Conservation (phyloP, 37 sponge, comb jelly and placozoan species). For the Crambe crambe region DNA sequence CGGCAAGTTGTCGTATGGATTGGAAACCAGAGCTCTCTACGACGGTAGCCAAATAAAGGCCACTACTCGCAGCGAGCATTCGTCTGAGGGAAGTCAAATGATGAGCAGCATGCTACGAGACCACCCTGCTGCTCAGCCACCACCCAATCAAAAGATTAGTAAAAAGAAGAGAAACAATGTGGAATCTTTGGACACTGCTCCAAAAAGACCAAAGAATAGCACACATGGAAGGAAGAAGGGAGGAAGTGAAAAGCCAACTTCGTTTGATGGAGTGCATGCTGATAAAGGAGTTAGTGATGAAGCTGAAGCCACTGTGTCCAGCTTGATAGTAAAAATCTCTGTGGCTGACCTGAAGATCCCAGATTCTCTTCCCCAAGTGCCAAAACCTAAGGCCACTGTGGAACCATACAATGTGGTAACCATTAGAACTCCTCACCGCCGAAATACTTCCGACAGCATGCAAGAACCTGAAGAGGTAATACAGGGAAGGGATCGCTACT, state of each 20-base stretch:
- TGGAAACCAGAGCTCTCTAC: neutral
- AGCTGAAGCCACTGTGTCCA: neutral
- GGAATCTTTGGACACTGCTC: neutral
- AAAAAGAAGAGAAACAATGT: neutral
- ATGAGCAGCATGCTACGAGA: neutral
- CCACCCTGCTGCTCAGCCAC: neutral
- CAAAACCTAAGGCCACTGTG: slow-evolving; percentile 53
- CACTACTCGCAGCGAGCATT: neutral
- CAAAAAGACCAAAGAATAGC: no score
- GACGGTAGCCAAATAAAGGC: neutral
- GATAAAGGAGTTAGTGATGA: neutral
- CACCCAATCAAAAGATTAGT: neutral
- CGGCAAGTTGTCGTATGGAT: neutral
- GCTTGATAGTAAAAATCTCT: neutral
- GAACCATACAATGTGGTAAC: slow-evolving; percentile 19
- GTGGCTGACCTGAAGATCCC: neutral
- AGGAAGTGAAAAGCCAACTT: neutral
- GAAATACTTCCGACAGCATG: slow-evolving; percentile 30
- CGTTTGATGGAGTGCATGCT: neutral
- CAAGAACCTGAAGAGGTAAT: neutral
- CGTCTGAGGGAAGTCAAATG: neutral
- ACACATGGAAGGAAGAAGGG: no score
- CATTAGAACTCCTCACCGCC: slow-evolving; percentile 4
- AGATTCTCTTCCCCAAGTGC: neutral
- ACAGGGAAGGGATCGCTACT: neutral